These are phyloP conservation scores for Trachurus trachurus DNA, from an alignment of 2,797 vertebrate species.

Conservation along the genomic window DNA sequence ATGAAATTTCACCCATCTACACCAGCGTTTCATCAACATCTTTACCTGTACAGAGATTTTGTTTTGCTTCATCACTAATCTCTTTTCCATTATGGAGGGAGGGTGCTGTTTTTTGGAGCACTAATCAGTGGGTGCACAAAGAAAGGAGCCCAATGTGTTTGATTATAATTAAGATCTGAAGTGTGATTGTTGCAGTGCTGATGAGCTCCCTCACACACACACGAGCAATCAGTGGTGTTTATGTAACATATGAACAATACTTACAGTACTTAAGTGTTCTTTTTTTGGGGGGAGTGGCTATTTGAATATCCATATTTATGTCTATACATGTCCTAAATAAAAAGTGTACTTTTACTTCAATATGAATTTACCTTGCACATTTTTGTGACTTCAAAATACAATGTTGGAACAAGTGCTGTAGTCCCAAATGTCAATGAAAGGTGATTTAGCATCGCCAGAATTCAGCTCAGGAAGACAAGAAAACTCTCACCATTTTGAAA, in stretches of 20 bases:
- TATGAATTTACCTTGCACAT: neutral
- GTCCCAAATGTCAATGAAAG: too few relatives aligned
- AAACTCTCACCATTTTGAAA: too few relatives aligned
- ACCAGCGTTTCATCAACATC: neutral
- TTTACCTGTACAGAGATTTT: constrained; percentile 1
- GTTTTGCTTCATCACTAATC: constrained; percentile 17
- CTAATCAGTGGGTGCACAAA: constrained; percentile 34
- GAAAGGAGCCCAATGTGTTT: constrained; percentile 34
- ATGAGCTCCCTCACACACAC: constrained; percentile 32
- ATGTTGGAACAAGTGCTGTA: neutral
- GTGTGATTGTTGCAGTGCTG: constrained; percentile 29
- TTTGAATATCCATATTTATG: neutral
- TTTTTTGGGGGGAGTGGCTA: neutral
- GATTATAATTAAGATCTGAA: constrained; percentile 44
- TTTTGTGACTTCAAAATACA: neutral
- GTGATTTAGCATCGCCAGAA: too few relatives aligned
- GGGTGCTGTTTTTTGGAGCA: neutral
- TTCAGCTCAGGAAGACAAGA: too few relatives aligned
- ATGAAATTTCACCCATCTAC: neutral
- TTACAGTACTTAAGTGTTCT: neutral
- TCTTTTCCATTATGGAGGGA: neutral
- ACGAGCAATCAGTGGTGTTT: neutral
- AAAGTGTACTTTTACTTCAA: neutral
- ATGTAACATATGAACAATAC: neutral
- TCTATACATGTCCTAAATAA: neutral